Evolutionary conservation across 2,888 invertebrate species (phyloP).

Genomic region (Timema podura): DNA sequence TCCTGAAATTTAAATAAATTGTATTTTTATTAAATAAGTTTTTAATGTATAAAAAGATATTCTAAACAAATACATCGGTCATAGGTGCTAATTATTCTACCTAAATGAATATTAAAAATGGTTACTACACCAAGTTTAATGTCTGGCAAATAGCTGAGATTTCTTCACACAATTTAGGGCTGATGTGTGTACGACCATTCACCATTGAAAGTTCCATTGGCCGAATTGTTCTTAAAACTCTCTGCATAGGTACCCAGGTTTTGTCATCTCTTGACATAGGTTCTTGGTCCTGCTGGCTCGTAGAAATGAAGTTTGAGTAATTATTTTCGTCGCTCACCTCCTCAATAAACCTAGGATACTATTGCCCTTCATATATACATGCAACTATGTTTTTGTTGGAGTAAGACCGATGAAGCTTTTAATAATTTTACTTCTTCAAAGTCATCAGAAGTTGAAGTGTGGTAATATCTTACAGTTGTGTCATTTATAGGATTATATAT

Average conservation of each 20-base stretch:
- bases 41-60: neutral
- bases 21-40: neutral
- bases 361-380: neutral
- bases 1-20: neutral
- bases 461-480: neutral
- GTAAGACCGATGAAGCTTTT: neutral
- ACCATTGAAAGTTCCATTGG: neutral
- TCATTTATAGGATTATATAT: neutral
- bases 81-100: too few species aligned
- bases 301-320: neutral
- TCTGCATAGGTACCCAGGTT: neutral
- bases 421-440: neutral
- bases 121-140: too few species aligned
- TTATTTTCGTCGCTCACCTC: neutral
- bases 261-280: neutral
- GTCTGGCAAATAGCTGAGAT: too few species aligned
- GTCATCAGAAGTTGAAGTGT: conserved; percentile 4
- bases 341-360: neutral
- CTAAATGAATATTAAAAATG: neutral
- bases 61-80: too few species aligned
- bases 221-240: neutral
- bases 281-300: neutral
- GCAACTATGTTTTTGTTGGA: neutral
- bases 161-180: neutral
- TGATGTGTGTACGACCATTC: neutral